Base-by-base conservation (phyloP, 2,888 invertebrate species). In the Caenorhabditis sinica region DNA sequence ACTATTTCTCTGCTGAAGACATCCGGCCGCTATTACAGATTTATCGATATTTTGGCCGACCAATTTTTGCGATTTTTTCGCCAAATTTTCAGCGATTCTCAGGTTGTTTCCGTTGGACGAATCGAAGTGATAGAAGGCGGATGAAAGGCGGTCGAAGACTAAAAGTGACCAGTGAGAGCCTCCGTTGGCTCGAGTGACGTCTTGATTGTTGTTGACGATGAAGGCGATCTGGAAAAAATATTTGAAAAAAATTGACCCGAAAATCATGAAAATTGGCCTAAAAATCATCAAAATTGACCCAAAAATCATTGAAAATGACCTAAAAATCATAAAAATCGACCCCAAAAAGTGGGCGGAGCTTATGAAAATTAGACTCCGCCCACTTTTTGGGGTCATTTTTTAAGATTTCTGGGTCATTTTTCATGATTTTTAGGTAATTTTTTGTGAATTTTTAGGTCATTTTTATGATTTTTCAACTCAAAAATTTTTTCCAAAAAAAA, bases 141-240 rank as follows among this genome's bases (percentile, higher is more conserved):
- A 68, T 0, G 40, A 17, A 13, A 23, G 11, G 9, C 83, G 71
- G 13, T 82, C 73, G 65, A 66, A 89, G 33, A 86, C 77, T 8
- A 89, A 58, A 2, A 89, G 80, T 4, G 86, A 79, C 89, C 89
- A 89, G 66, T 86, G 88, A 17, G 65, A 66, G 20, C 87, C 87
- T 23, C 84, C 86, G 25, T 80, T 58, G 13, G 69, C 65, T 20
- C 30, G 28, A 3, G 60, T 56, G 0, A 86, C 76, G 25, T 88
- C 85, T 9, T 40, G 8, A 43, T 88, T 89, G 65, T 89, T 77
- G 79, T 85, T 88, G 9, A 88, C 61, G 8, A 88, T 83, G 76
- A 87, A 88, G n/a, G 86, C 71, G 15, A 89, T 72, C 87, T 85
- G 49, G 28, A 81, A 56, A n/a, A 45, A 45, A 45, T 45, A 11